phyloP scores from a whole-genome alignment of 1,140 invertebrate species.

The Agrypnia vestita region DNA sequence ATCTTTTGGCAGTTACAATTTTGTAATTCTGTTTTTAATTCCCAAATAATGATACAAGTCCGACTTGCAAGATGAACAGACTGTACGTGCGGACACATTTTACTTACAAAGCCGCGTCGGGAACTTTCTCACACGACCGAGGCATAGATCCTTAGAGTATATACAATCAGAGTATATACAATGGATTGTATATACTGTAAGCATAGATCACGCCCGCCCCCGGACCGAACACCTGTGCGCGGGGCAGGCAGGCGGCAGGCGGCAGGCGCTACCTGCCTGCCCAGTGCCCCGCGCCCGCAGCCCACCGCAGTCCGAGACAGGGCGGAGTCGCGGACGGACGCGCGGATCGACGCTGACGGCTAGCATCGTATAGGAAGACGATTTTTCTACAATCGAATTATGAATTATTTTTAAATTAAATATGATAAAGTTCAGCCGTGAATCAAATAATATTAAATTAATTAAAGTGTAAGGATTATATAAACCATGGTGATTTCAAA shows the following conservation, averaged over 20 bases:
- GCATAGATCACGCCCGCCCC: constrained; percentile 35
- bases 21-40: no score
- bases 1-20: no score
- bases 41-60: no score
- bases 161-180: no score
- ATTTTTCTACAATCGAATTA: background rate
- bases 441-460: background rate
- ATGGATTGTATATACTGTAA: no score
- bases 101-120: background rate
- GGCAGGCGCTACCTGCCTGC: background rate
- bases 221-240: constrained; percentile 29
- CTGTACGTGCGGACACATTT: background rate
- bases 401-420: background rate
- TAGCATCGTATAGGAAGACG: background rate
- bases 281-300: background rate
- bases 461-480: no score
- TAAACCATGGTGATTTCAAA: no score
- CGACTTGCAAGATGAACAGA: background rate
- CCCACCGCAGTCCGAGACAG: background rate
- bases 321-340: background rate
- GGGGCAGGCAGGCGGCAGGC: background rate
- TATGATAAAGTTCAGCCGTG: background rate
- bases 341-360: background rate
- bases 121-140: constrained; percentile 33
- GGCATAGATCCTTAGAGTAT: no score